phyloP scores from a whole-genome alignment of 2,797 vertebrate genomes.

The Heteromormyrus szaboi region DNA sequence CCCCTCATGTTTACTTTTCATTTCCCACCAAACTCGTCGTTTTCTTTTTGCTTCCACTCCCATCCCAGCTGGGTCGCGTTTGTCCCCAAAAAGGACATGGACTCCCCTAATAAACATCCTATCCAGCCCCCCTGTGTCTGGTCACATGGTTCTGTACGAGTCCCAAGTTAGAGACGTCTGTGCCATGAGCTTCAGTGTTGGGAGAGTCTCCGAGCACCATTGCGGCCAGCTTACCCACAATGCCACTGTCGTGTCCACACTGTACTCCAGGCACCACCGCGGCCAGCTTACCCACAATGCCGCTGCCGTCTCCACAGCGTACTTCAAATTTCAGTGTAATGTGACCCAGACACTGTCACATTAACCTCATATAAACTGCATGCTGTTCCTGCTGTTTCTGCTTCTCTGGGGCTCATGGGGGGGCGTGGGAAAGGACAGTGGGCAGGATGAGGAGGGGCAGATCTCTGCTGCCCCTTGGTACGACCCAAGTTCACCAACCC shows the following conservation, averaged over 20 bases:
- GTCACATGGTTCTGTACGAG: background rate
- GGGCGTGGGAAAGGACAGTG: background rate
- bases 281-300: background rate
- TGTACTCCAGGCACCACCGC: background rate
- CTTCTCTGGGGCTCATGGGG: background rate
- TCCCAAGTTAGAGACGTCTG: background rate
- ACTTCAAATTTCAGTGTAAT: background rate
- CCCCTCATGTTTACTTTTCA: background rate
- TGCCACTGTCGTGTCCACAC: background rate
- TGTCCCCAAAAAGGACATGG: background rate
- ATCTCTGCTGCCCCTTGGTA: background rate
- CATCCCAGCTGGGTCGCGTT: background rate
- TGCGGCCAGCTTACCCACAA: background rate
- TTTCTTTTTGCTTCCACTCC: background rate
- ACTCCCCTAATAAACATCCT: background rate
- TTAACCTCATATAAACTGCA: background rate
- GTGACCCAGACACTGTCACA: background rate
- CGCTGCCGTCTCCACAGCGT: background rate
- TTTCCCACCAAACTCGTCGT: background rate
- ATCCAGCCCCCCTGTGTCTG: background rate
- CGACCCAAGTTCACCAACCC: background rate
- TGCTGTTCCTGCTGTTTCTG: background rate
- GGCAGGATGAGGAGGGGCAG: background rate
- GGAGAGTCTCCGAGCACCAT: background rate
- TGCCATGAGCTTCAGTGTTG: background rate